These are phyloP conservation scores for Mystacides longicornis DNA, from an alignment of 2,888 invertebrate species.

Conservation along the genomic window DNA sequence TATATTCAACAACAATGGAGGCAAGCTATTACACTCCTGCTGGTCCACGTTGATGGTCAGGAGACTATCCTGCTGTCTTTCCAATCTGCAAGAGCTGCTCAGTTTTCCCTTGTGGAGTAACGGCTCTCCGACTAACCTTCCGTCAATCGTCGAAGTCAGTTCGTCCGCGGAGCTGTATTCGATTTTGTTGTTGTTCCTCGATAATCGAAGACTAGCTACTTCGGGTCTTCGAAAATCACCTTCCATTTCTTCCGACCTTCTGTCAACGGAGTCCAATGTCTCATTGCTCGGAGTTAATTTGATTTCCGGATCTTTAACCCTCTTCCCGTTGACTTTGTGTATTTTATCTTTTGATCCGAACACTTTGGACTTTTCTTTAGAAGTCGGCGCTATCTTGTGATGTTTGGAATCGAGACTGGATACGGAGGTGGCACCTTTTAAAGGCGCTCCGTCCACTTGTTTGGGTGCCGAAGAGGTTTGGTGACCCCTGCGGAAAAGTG, in stretches of 20 bases:
- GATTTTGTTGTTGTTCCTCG: conserved; percentile 29
- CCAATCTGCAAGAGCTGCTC: conserved; percentile 14
- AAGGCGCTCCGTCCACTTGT: conserved; percentile 30
- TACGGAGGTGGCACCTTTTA: conserved; percentile 57
- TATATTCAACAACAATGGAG: conserved; percentile 16
- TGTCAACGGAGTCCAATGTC: conserved; percentile 32
- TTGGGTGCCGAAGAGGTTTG: conserved; percentile 33
- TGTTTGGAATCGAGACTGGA: conserved; percentile 59
- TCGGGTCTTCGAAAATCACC: conserved; percentile 25
- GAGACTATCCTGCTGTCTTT: conserved; percentile 16
- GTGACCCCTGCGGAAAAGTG: conserved; percentile 80
- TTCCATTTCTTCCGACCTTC: conserved; percentile 26
- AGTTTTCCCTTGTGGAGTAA: conserved; percentile 10
- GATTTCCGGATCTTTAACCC: conserved; percentile 43
- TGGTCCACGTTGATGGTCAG: conserved; percentile 10
- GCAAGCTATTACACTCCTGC: conserved; percentile 23
- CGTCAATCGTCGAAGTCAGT: conserved; percentile 14
- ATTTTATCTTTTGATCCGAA: conserved; percentile 50
- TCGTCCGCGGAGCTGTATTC: conserved; percentile 45
- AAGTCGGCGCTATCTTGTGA: conserved; percentile 46
- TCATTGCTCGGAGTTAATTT: conserved; percentile 30
- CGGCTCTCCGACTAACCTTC: conserved; percentile 4
- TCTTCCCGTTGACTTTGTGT: conserved; percentile 34
- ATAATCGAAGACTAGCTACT: conserved; percentile 28
- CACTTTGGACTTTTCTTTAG: conserved; percentile 45